Base-by-base conservation (phyloP, 2,888 invertebrate species). In the Trachelus iudaicus region DNA sequence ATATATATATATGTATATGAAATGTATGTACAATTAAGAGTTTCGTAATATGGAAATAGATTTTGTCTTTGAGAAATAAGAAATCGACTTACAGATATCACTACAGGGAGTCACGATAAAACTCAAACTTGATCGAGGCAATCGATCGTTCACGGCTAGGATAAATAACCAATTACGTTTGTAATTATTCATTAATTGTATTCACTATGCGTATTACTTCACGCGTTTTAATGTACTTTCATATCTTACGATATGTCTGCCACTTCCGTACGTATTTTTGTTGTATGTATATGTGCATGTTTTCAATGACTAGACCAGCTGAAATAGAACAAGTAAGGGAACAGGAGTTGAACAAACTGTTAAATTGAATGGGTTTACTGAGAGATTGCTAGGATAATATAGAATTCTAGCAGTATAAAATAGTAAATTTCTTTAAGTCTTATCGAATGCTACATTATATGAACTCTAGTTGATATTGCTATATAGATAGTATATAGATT, bases 301-400 rank as follows among this genome's bases (percentile, higher is more conserved):
- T 83, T 87, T 86, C 83, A 85, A 83, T 82, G 83, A 86, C 84
- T 87, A 86, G 85, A 80, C 81, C 82, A 83, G 84, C 82, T 83
- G 81, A 85, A 86, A 83, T 85, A 84, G 82, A 83, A 83, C 31
- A 3, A 30, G 1, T 4, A 37, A 37, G 37, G 37, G 15, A 37
- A 4, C 4, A 37, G 15, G 0, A 37, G 4, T 13, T 1, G 4
- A 3, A 12, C 4, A 13, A 37, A 37, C 13, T 37, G 13, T 37
- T 4, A 37, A 13, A 37, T 37, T 13, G 13, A 4, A 37, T 37
- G 13, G 12, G 4, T 37, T 13, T 13, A 37, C 37, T 13, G 13
- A 37, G 13, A 35, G 13, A 13, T 37, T 37, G 4, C 13, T 37
- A 37, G 1, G 13, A 37, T 37, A 13, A 37, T 15, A 37, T 13